These are phyloP conservation scores for Ophion slaviceki DNA, from an alignment of 2,888 invertebrate species.

Conservation along the genomic window DNA sequence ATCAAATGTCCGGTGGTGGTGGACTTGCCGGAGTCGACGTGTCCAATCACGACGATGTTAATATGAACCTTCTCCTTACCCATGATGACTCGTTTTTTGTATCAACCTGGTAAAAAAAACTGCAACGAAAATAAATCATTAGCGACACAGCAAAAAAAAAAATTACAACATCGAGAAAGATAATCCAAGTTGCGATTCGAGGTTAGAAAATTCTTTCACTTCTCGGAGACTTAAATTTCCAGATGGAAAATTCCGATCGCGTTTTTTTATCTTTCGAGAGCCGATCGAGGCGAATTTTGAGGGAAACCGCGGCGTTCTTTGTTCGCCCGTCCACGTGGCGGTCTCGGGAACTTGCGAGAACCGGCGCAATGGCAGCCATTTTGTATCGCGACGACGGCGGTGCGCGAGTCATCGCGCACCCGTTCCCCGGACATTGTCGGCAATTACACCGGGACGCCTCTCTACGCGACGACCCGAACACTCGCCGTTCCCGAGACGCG, in stretches of 20 bases:
- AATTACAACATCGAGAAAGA: not conserved
- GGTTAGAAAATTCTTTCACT: conserved; percentile 17
- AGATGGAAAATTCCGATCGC: not conserved
- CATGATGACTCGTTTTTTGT: conserved; percentile 87
- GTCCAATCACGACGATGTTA: conserved; percentile 99
- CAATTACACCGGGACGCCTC: conserved; percentile 45
- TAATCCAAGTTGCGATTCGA: conserved; percentile 26
- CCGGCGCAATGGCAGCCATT: conserved; percentile 77
- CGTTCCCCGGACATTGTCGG: conserved; percentile 13
- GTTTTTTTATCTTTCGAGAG: not conserved
- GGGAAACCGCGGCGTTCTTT: conserved; percentile 43
- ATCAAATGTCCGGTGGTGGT: conserved; percentile 99
- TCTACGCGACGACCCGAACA: conserved; percentile 26
- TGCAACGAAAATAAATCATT: conserved; percentile 49
- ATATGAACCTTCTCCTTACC: conserved; percentile 99
- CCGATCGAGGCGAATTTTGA: conserved; percentile 4
- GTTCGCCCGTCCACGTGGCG: conserved; percentile 79
- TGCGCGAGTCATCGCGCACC: conserved; percentile 57
- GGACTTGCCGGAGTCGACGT: conserved; percentile 99
- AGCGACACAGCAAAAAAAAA: not conserved
- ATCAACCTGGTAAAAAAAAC: conserved; percentile 70
- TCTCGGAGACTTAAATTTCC: too few species aligned
- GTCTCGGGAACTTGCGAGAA: conserved; percentile 77
- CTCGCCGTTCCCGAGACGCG: not conserved
- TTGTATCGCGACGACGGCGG: conserved; percentile 74